Conservation (phyloP, 2,113 vertebrate species). For the Pan troglodytes region NHGRI_mPanTro3-v2.1_pri NC_072401.2:145091501-145092000, state of each 20-base stretch:
- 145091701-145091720: background rate
- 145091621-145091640: background rate
- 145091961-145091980: background rate
- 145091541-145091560: background rate
- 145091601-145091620: background rate
- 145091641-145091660: background rate
- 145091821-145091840: background rate
- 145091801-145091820: background rate
- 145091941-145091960: background rate
- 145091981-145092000: background rate
- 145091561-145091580: background rate
- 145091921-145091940: background rate
- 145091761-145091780: background rate
- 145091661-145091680: background rate
- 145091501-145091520: background rate
- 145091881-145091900: background rate
- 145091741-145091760: background rate
- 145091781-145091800: background rate
- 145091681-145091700: background rate
- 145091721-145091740: background rate
- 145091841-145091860: background rate
- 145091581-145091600: background rate
- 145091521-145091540: background rate
- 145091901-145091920: background rate
- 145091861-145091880: background rate